phyloP scores from a whole-genome alignment of 1,140 invertebrate genomes.

The Prorops nasuta region DNA sequence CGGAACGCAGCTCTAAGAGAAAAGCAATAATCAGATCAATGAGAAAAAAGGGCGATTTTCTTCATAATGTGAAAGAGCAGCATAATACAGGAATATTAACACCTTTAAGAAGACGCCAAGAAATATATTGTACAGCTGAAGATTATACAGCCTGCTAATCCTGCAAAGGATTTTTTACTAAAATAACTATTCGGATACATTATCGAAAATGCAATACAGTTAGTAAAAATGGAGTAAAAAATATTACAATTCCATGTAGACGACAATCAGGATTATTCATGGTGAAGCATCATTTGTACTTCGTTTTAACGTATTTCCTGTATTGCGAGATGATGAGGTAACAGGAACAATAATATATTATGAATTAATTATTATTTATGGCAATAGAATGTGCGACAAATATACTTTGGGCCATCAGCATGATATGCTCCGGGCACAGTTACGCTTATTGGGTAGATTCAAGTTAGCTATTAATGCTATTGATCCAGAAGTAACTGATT shows the following conservation, averaged over 20 bases:
- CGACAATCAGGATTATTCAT: neutral
- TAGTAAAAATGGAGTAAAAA: neutral
- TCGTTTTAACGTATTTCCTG: slow-evolving; percentile 11
- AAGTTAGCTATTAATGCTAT: neutral
- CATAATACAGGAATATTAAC: no score
- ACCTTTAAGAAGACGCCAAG: no score
- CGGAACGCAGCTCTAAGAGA: no score
- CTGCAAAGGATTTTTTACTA: slow-evolving; percentile 3
- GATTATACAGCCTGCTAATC: slow-evolving; percentile 2
- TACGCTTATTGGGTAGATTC: slow-evolving; percentile 11
- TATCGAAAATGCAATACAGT: neutral
- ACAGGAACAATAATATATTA: slow-evolving; percentile 19
- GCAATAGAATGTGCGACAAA: slow-evolving; percentile 15
- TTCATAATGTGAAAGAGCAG: no score
- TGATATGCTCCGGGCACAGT: slow-evolving; percentile 10
- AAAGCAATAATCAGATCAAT: no score
- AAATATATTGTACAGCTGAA: no score
- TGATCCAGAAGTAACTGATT: slow-evolving; percentile 1
- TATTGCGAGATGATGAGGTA: slow-evolving; percentile 19
- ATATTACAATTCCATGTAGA: neutral
- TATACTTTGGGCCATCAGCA: slow-evolving; percentile 16
- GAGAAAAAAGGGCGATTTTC: no score
- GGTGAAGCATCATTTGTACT: neutral
- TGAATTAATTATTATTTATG: slow-evolving; percentile 16
- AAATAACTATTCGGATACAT: neutral